Base-by-base conservation (phyloP, 2,888 invertebrate species). In the Perizoma flavofasciatum region DNA sequence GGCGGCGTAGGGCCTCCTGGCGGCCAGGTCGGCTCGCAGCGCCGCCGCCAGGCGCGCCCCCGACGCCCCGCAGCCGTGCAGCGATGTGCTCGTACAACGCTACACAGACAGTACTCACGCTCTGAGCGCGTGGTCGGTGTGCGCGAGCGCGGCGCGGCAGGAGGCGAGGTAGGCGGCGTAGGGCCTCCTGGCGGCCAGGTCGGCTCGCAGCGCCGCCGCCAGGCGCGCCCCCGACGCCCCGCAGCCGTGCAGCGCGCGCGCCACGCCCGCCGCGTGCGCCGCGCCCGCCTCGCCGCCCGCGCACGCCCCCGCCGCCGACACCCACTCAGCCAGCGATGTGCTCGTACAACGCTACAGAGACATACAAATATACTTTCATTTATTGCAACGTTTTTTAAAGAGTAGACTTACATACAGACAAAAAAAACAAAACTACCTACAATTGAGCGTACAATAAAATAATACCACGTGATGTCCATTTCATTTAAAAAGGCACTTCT, bases 91-190 rank as follows among this genome's bases (percentile, higher is more conserved):
- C 22, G 22, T 22, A 22, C 22, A 22, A 22, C 22, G 22, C 3
- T 22, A 22, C 22, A 22, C 22, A 22, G 22, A 22, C 6, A 43
- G 11, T 49, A 78, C 79, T 66, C 45, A 86, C 87, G 77, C 69
- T 50, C 68, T 52, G 0, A 86, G 74, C 9, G 81, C 71, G 49
- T 82, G 80, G n/a, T 83, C 77, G 0, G 81, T 74, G 62, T 86
- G 84, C 61, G 83, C 79, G 39, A 88, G 74, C 34, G 83, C 84
- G 0, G 88, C 89, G 4, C 89, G 69, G 63, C 88, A 88, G 9
- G 82, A 77, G 35, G 89, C 84, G 0, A 90, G 80, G 71, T 90
- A 89, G 49, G 88, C 82, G 45, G 88, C 87, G 74, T 91, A 90
- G 52, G 90, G 89, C 0, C 89, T 69, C 37, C 89, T 66, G 49